These are phyloP conservation scores for Lasius platythorax DNA, from an alignment of 2,888 invertebrate genomes.

Conservation along the genomic window DNA sequence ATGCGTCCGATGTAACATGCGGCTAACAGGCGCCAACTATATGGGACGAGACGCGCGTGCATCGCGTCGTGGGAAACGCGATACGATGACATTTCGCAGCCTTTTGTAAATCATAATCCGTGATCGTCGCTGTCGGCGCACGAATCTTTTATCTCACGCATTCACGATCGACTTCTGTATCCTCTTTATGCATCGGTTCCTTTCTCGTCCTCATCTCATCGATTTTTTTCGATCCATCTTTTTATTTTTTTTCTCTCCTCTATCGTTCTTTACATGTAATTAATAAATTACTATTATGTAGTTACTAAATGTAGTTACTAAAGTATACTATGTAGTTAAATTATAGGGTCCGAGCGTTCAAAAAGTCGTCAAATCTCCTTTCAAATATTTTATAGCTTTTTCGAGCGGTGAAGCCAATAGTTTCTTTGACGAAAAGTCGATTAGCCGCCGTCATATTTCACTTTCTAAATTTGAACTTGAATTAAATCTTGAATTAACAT, in stretches of 20 bases:
- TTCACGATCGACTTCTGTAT: slow-evolving; percentile 58
- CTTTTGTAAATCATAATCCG: slow-evolving; percentile 76
- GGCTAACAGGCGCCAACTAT: slow-evolving; percentile 31
- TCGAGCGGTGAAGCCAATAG: not conserved
- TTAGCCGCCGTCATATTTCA: not conserved
- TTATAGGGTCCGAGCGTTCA: not conserved
- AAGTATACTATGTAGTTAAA: not conserved
- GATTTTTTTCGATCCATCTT: slow-evolving; percentile 32
- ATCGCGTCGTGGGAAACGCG: slow-evolving; percentile 59
- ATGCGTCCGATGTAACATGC: slow-evolving; percentile 1
- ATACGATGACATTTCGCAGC: slow-evolving; percentile 75
- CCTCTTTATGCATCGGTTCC: slow-evolving; percentile 44
- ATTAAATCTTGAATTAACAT: not conserved
- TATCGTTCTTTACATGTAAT: not conserved
- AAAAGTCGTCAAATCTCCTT: not conserved
- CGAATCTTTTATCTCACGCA: slow-evolving; percentile 66
- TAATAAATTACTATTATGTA: not conserved
- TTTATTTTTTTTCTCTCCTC: too few relatives aligned
- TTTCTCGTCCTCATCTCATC: slow-evolving; percentile 16
- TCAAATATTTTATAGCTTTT: not conserved
- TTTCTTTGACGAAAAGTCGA: not conserved
- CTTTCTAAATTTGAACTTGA: not conserved
- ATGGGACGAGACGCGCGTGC: slow-evolving; percentile 37
- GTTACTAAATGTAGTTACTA: slow-evolving; percentile 26
- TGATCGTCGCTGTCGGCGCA: slow-evolving; percentile 68